Percentiles rank a stretch among this genome's conserved stretches.
phyloP scores from a whole-genome alignment of 2,888 invertebrate species.

The Dione vanillae region DNA sequence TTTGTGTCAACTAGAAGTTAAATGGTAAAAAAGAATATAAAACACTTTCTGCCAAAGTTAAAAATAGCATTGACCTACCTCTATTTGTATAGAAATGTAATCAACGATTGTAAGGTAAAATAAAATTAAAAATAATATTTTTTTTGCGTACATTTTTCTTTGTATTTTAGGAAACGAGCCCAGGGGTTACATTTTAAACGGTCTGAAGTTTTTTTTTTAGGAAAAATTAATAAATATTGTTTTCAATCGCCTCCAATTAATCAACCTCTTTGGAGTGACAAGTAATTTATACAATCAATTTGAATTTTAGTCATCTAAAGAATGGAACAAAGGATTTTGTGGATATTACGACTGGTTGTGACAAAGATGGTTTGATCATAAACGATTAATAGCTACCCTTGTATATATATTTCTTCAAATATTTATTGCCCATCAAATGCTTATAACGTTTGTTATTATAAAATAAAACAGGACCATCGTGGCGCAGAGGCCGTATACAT shows the following conservation, averaged over 20 bases:
- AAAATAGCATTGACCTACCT: background rate
- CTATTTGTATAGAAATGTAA: background rate
- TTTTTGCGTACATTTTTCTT: background rate
- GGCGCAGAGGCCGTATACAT: no score
- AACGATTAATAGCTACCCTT: slow-evolving; percentile 28
- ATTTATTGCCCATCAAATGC: background rate
- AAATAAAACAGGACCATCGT: no score
- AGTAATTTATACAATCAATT: slow-evolving; percentile 52
- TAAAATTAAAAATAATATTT: background rate
- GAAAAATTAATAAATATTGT: slow-evolving; percentile 30
- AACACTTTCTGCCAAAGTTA: background rate
- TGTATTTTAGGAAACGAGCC: background rate
- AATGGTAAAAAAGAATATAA: background rate
- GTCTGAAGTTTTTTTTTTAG: background rate
- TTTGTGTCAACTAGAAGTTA: no score
- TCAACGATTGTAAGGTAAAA: background rate
- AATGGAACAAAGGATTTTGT: slow-evolving; percentile 37
- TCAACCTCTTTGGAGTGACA: slow-evolving; percentile 43
- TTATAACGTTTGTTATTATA: background rate
- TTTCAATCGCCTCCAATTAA: slow-evolving; percentile 44
- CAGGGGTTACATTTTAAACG: background rate
- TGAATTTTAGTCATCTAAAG: slow-evolving; percentile 44
- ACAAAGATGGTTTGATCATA: slow-evolving; percentile 33
- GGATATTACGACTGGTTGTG: slow-evolving; percentile 39
- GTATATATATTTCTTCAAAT: background rate